Conservation (phyloP, 1,140 invertebrate genomes). For the Ganaspis sp. region DNA sequence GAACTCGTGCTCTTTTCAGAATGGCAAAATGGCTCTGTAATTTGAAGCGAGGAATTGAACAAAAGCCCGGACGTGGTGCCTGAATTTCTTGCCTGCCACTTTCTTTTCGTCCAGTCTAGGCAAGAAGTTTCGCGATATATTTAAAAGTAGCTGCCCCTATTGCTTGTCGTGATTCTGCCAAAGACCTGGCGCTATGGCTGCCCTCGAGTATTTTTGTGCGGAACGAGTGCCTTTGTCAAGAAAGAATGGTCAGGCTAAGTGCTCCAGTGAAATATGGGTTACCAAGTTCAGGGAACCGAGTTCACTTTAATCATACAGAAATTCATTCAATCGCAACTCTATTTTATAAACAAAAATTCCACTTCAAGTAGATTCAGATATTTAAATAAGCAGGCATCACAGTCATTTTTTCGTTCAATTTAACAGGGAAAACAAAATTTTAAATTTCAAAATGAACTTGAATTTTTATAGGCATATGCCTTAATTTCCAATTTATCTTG, state of each 20-base stretch:
- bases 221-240: conserved; percentile 71
- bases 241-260: conserved; percentile 71
- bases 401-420: no score
- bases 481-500: no score
- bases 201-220: conserved; percentile 64
- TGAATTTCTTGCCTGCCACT: conserved; percentile 36
- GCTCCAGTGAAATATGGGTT: conserved; percentile 74
- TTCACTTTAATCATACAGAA: conserved; percentile 67
- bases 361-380: not conserved
- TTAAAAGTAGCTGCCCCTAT: conserved; percentile 53
- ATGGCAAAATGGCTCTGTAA: conserved; percentile 49
- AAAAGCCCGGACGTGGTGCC: conserved; percentile 49
- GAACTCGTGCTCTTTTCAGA: conserved; percentile 30
- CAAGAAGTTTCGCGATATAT: conserved; percentile 60
- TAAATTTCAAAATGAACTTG: no score
- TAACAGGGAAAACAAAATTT: no score
- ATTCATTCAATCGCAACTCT: conserved; percentile 43
- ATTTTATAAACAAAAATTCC: conserved; percentile 14
- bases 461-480: no score
- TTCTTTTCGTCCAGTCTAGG: conserved; percentile 42
- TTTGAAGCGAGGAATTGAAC: conserved; percentile 51
- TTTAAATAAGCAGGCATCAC: no score
- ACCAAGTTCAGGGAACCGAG: conserved; percentile 69
- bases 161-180: conserved; percentile 49
- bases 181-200: conserved; percentile 48